phyloP scores from a whole-genome alignment of 2,888 invertebrate genomes.

The Lasioglossum oenotherae region DNA sequence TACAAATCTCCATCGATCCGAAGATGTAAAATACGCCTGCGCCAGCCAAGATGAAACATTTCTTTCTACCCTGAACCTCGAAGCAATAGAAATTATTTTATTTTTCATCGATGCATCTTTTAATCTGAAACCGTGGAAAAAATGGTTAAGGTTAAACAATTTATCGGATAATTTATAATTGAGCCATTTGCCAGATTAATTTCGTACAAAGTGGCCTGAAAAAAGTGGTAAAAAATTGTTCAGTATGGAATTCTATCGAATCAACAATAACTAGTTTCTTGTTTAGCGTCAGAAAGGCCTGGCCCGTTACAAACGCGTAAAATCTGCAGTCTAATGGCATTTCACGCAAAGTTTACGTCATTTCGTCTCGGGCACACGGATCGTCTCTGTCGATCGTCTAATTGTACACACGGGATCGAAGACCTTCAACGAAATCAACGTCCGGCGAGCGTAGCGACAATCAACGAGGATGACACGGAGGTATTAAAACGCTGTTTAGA shows the following conservation, averaged over 20 bases:
- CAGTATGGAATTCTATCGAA: background rate
- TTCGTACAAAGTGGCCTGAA: no score
- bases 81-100: no score
- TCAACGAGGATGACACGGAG: slow-evolving; percentile 68
- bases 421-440: slow-evolving; percentile 56
- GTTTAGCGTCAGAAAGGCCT: background rate
- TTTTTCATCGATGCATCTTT: no score
- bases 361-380: slow-evolving; percentile 29
- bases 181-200: no score
- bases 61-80: no score
- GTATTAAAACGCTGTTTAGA: slow-evolving; percentile 53
- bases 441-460: slow-evolving; percentile 57
- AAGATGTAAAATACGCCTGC: no score
- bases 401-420: slow-evolving; percentile 36
- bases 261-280: background rate
- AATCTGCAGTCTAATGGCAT: slow-evolving; percentile 1
- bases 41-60: no score
- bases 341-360: slow-evolving; percentile 11
- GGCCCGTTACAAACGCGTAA: background rate
- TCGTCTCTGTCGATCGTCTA: slow-evolving; percentile 6
- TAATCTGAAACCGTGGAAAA: no score
- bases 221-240: background rate
- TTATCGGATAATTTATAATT: no score
- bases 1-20: no score
- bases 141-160: no score